phyloP scores from a whole-genome alignment of 2,888 invertebrate species.

The Seladonia tumulorum region DNA sequence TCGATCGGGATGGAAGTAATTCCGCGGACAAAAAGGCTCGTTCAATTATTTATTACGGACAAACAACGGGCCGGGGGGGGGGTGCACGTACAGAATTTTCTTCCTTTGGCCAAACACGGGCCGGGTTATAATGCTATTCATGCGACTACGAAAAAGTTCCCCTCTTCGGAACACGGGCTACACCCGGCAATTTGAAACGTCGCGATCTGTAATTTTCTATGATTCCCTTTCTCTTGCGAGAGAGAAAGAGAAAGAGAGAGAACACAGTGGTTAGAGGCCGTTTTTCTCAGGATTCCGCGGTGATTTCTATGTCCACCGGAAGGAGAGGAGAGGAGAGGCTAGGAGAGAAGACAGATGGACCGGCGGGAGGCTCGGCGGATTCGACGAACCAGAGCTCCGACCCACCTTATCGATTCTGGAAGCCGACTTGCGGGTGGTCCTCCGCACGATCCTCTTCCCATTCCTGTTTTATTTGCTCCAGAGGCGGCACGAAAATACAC shows the following conservation, averaged over 20 bases:
- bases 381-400: conserved; percentile 63
- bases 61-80: conserved; percentile 27
- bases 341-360: conserved; percentile 65
- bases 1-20: conserved; percentile 65
- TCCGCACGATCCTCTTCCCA: conserved; percentile 62
- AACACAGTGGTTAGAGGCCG: neutral
- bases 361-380: conserved; percentile 53
- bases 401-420: conserved; percentile 78
- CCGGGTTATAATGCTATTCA: conserved; percentile 16
- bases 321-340: conserved; percentile 18
- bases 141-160: neutral
- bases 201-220: conserved; percentile 48
- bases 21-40: conserved; percentile 45
- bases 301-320: conserved; percentile 45
- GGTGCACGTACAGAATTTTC: conserved; percentile 19
- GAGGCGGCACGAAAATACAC: conserved; percentile 79
- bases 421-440: conserved; percentile 78
- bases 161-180: conserved; percentile 19
- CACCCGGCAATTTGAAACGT: conserved; percentile 36
- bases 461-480: conserved; percentile 69
- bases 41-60: conserved; percentile 57
- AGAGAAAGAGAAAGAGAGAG: neutral
- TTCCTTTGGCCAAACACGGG: neutral
- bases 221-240: neutral
- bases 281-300: conserved; percentile 25